Conservation (phyloP, 2,888 invertebrate species). For the Dynastes hyllus region DNA sequence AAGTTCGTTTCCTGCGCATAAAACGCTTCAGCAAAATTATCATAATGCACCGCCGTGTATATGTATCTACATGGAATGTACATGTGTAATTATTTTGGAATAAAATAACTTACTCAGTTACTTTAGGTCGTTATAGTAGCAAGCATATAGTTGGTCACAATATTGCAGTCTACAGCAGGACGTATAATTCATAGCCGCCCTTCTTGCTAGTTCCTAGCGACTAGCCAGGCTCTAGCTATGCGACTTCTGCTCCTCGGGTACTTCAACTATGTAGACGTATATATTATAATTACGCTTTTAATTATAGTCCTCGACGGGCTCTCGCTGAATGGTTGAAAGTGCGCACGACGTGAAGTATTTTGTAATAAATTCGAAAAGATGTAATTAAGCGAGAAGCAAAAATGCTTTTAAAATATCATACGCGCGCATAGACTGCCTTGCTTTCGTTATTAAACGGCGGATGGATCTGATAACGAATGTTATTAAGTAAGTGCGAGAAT, state of each 20-base stretch:
- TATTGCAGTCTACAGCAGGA: too few species aligned
- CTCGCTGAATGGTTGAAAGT: constrained; percentile 60
- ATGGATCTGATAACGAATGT: background rate
- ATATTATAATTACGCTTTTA: constrained; percentile 64
- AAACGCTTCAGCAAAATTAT: background rate
- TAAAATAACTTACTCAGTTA: background rate
- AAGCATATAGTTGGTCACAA: too few species aligned
- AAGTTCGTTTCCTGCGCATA: constrained; percentile 8
- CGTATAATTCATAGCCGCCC: too few species aligned
- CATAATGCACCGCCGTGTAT: background rate
- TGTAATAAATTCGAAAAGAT: constrained; percentile 61
- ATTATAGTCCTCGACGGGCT: constrained; percentile 60
- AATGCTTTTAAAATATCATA: constrained; percentile 41
- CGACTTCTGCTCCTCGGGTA: background rate
- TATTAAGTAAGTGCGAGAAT: background rate
- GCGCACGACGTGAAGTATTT: constrained; percentile 58
- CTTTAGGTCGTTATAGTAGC: too few species aligned
- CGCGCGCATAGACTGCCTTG: constrained; percentile 10
- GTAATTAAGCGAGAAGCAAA: constrained; percentile 58
- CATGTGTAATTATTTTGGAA: background rate
- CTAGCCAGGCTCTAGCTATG: background rate
- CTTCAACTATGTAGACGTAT: constrained; percentile 44
- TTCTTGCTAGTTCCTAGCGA: too few species aligned
- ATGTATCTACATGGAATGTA: background rate
- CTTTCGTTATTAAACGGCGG: constrained; percentile 9